A percentile compares a stretch with the other conserved stretches of the same genome.
These are phyloP conservation scores for Nemotelus nigrinus DNA, from an alignment of 2,888 invertebrate species.

Conservation along the genomic window DNA sequence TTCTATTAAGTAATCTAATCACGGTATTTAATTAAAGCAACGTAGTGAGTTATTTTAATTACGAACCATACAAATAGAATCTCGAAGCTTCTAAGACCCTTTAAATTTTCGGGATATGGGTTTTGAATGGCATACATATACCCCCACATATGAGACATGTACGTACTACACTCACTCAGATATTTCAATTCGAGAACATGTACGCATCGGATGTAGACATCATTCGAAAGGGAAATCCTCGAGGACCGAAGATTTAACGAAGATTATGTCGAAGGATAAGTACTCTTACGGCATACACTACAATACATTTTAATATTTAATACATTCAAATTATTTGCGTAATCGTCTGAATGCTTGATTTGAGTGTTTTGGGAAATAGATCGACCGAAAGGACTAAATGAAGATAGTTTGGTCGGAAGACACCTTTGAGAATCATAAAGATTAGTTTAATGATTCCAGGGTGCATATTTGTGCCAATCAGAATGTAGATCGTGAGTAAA, in stretches of 20 bases:
- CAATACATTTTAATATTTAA: conserved; percentile 19
- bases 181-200: not conserved
- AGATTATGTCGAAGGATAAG: conserved; percentile 5
- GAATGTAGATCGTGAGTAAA: no score
- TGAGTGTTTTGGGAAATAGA: no score
- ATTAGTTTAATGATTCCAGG: no score
- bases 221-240: not conserved
- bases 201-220: not conserved
- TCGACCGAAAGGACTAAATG: no score
- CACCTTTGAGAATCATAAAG: no score
- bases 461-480: no score
- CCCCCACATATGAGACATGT: not conserved
- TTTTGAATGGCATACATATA: not conserved
- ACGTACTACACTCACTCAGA: not conserved
- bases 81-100: conserved; percentile 21
- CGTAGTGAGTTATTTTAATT: conserved; percentile 44
- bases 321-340: conserved; percentile 24
- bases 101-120: conserved; percentile 9
- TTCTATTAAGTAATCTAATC: conserved; percentile 42
- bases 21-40: conserved; percentile 42
- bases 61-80: conserved; percentile 39
- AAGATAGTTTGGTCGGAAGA: no score
- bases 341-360: not conserved
- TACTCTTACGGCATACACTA: conserved; percentile 9
- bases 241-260: not conserved